These are phyloP conservation scores for Periparus ater DNA, from an alignment of 2,797 vertebrate species.

Conservation along the genomic window DNA sequence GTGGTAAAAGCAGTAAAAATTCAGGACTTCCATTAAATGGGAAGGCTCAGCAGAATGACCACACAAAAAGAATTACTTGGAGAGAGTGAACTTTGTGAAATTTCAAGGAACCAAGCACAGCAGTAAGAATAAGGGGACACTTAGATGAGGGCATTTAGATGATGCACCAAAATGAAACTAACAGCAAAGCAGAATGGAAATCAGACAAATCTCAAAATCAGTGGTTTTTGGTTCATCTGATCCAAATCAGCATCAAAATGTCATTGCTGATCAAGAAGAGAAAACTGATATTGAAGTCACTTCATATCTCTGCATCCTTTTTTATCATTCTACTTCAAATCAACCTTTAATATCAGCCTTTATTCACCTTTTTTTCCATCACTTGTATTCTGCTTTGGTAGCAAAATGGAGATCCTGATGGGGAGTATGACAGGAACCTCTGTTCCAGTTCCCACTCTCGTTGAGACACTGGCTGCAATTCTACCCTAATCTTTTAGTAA, in stretches of 20 bases:
- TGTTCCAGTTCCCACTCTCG: not conserved
- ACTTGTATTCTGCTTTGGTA: not conserved
- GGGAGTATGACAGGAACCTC: not conserved
- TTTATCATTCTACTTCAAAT: not conserved
- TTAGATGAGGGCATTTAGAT: not conserved
- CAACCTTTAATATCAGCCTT: not conserved
- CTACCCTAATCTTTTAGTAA: not conserved
- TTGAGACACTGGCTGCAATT: not conserved
- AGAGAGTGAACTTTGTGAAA: not conserved
- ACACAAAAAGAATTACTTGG: not conserved
- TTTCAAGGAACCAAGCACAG: not conserved
- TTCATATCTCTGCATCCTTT: not conserved
- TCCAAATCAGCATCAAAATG: not conserved
- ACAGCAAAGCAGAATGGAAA: not conserved
- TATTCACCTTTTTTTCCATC: not conserved
- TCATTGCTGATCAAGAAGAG: not conserved
- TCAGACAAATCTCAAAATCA: not conserved
- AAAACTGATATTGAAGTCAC: not conserved
- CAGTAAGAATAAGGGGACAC: not conserved
- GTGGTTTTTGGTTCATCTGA: not conserved
- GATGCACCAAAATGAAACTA: not conserved
- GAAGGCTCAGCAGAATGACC: not conserved
- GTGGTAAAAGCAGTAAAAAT: not conserved
- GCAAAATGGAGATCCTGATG: not conserved
- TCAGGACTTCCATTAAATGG: not conserved